Evolutionary conservation across 1,140 invertebrate genomes (phyloP), one percentile per base, ranked within the genome.

Genomic region (Drosophila kohkoa): DNA sequence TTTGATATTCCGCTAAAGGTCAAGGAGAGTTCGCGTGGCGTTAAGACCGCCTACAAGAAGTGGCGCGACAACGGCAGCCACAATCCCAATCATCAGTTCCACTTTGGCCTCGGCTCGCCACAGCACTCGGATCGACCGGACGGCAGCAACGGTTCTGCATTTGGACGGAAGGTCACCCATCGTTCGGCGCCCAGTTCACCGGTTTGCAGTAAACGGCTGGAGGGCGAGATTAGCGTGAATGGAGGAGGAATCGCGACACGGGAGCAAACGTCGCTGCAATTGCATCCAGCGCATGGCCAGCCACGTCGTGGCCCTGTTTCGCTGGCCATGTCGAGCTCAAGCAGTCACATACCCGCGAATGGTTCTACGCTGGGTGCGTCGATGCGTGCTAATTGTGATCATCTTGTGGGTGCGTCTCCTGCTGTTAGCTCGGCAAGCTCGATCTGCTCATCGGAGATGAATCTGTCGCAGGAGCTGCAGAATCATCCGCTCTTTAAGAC

Each of bases 41-140:
- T 96, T 77, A 95, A 95, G 81, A 96, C 95, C 59, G 96, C 94
- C 8, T 96, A 96, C 76, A 96, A 96, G 93, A 95, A 95, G 92
- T 81, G 94, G 59, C 93, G 93, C 63, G 93, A 94, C 52, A 93
- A 93, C 79, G 83, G 90, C 60, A 90, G 64, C 51, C 92, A 82
- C 78, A 74, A 82, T 35, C 76, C 75, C 54, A 79, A 81, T 30
- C 76, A 86, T 8, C 88, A 90, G 77, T 93, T 86, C 79, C 71
- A 90, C 65, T 86, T 90, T 20, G 81, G 80, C 38, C 82, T 89
- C 11, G 72, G 83, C 51, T 92, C 91, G 5, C 91, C 94, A 78
- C 93, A 76, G 82, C 94, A 77, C 91, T 93, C 88, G 38, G 91
- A 92, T 76, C 88, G 90, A 13, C 87, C 86, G 6, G 83, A 86